A percentile compares a stretch with the other conserved stretches of the same genome.
Conservation (phyloP, 92 coral and sea anemone species). For the Montipora capitata region DNA sequence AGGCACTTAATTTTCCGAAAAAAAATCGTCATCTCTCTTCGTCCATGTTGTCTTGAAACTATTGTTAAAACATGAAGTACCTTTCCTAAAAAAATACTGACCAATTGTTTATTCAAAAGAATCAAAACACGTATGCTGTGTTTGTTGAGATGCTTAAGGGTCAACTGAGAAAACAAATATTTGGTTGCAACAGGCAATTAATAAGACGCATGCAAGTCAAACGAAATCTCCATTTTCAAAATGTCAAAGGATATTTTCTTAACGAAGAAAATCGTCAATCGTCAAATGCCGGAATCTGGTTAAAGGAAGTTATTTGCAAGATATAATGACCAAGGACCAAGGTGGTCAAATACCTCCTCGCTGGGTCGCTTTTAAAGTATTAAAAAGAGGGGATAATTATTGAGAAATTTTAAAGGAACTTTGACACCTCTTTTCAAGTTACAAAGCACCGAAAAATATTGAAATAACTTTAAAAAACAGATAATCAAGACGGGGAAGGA, state of each 20-base stretch:
- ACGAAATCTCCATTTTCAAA: not conserved
- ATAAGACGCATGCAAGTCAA: not conserved
- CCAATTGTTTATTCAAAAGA: not conserved
- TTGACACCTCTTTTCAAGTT: no score
- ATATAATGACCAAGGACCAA: no score
- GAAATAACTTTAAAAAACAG: no score
- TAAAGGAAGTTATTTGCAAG: conserved; percentile 2
- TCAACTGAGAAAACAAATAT: conserved; percentile 15
- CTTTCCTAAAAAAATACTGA: not conserved
- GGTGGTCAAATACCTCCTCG: not conserved
- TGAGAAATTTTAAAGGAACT: no score
- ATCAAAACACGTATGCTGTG: conserved; percentile 1
- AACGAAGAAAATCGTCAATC: not conserved
- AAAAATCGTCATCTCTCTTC: not conserved
- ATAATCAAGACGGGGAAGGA: no score
- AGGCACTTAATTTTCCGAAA: not conserved
- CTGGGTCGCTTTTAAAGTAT: no score
- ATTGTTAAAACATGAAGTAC: not conserved
- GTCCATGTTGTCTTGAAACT: not conserved
- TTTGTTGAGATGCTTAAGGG: not conserved
- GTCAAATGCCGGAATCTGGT: not conserved
- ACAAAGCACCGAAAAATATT: no score
- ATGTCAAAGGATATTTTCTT: not conserved
- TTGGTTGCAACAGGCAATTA: conserved; percentile 7
- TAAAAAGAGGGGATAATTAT: no score